phyloP scores from a whole-genome alignment of 1,140 invertebrate species.

The Meloidogyne hapla region DNA sequence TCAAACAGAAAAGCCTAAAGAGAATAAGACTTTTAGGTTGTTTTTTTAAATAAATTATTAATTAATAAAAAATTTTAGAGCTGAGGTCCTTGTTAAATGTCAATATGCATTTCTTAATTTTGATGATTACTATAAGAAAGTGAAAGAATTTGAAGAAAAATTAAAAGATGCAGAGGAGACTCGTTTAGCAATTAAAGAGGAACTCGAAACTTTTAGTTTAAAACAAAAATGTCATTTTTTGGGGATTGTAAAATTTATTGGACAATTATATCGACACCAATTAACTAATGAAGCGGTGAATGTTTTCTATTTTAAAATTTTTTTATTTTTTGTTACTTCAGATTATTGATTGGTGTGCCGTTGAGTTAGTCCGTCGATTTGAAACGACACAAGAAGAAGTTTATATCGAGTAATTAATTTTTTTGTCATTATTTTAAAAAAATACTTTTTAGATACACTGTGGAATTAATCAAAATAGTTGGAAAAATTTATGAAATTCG shows the following conservation, averaged over 20 bases:
- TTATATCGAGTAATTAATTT: slow-evolving; percentile 30
- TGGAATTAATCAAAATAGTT: slow-evolving; percentile 29
- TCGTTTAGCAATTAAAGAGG: slow-evolving; percentile 8
- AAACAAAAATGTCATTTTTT: slow-evolving; percentile 35
- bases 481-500: slow-evolving; percentile 23
- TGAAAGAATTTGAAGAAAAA: slow-evolving; percentile 11
- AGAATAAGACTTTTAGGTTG: too few species aligned
- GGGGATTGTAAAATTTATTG: slow-evolving; percentile 36
- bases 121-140: slow-evolving; percentile 25
- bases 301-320: too few species aligned
- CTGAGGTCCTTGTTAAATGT: slow-evolving; percentile 34
- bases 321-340: too few species aligned
- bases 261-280: slow-evolving; percentile 32
- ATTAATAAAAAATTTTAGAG: slow-evolving; percentile 16
- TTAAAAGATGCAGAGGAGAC: slow-evolving; percentile 10
- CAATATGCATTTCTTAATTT: slow-evolving; percentile 53
- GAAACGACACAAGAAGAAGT: slow-evolving; percentile 31
- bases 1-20: too few species aligned
- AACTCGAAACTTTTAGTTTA: slow-evolving; percentile 21
- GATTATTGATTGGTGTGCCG: slow-evolving; percentile 36
- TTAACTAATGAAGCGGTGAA: slow-evolving; percentile 25
- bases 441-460: slow-evolving; percentile 17
- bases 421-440: neutral
- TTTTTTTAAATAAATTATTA: too few species aligned
- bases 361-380: slow-evolving; percentile 36